A percentile compares a stretch with the other conserved stretches of the same genome.
Conservation (phyloP, 2,797 vertebrate genomes). For the Macroramphosus scolopax region DNA sequence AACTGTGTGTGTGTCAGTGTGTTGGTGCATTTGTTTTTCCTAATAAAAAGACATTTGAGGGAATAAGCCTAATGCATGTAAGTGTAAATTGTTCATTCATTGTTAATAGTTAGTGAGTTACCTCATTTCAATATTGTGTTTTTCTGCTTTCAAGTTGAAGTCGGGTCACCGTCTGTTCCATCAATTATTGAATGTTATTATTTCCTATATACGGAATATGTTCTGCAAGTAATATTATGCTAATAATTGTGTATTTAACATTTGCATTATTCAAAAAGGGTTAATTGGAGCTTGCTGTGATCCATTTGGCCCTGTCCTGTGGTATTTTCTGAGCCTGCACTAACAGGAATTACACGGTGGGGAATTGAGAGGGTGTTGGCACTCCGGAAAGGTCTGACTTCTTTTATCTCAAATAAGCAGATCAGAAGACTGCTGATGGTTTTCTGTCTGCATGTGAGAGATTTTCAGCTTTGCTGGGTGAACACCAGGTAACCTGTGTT, state of each 20-base stretch:
- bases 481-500: conserved; percentile 20
- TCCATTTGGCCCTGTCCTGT: conserved; percentile 14
- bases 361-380: conserved; percentile 43
- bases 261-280: conserved; percentile 20
- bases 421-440: conserved; percentile 50
- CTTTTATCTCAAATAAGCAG: conserved; percentile 62
- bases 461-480: conserved; percentile 35
- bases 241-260: conserved; percentile 4
- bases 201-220: too few relatives aligned
- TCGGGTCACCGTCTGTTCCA: too few relatives aligned
- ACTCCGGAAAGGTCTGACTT: conserved; percentile 45
- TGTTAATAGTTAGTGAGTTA: too few relatives aligned
- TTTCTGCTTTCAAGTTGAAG: too few relatives aligned
- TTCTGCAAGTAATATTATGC: too few relatives aligned
- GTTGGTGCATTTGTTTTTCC: too few relatives aligned
- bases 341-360: conserved; percentile 40
- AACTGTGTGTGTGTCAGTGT: too few relatives aligned
- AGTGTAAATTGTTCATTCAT: too few relatives aligned
- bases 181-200: too few relatives aligned
- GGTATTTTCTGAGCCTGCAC: conserved; percentile 20
- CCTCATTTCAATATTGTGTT: too few relatives aligned
- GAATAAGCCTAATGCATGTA: too few relatives aligned
- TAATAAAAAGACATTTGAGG: too few relatives aligned
- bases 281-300: conserved; percentile 33
- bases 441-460: conserved; percentile 54